Evolutionary conservation across 2,113 vertebrate genomes (phyloP).

Genomic region (Argyrosomus japonicus): DNA sequence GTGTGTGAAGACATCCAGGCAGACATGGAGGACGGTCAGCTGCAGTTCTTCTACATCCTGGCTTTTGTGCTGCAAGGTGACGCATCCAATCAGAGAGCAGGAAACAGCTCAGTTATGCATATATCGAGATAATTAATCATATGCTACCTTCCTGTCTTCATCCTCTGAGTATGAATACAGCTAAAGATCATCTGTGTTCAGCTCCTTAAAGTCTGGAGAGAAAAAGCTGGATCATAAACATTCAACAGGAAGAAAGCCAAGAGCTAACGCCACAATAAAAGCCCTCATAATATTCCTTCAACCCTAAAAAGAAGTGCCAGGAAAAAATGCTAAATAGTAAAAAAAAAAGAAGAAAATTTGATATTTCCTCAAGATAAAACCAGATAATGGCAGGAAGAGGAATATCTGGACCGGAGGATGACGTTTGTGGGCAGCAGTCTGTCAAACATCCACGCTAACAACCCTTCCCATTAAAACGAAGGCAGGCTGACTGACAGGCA

Average conservation of each 20-base stretch:
- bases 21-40: constrained; percentile 78
- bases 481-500: background rate
- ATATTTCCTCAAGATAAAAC: constrained; percentile 4
- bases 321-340: background rate
- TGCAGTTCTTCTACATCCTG: constrained; percentile 89
- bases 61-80: constrained; percentile 88
- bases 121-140: background rate
- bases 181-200: background rate
- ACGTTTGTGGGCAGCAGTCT: constrained; percentile 37
- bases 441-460: background rate
- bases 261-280: constrained; percentile 1
- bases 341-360: constrained; percentile 6
- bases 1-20: constrained; percentile 79
- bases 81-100: background rate
- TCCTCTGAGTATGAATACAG: background rate
- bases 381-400: background rate
- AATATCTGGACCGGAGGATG: background rate
- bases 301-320: constrained; percentile 9
- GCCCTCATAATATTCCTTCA: background rate
- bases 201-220: too few relatives aligned
- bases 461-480: background rate
- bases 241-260: constrained; percentile 4
- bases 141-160: background rate
- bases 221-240: background rate
- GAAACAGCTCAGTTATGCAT: too few relatives aligned